Evolutionary conservation across 2,113 vertebrate species (phyloP).

Genomic region (Circaetus cinerascens): DNA sequence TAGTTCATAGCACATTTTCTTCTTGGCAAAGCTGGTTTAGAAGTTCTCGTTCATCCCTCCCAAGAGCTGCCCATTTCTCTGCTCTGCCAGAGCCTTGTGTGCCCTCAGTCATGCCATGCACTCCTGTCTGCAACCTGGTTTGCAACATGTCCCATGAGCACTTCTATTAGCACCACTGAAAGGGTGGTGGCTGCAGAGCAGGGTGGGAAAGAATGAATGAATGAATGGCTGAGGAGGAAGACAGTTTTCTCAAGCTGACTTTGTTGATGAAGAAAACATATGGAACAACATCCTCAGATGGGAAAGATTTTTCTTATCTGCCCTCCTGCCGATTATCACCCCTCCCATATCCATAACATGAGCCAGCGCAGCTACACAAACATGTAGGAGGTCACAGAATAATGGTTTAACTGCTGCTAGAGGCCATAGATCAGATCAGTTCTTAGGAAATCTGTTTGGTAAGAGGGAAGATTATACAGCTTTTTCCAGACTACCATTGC

Average conservation of each 20-base stretch:
- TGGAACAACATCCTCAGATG: neutral
- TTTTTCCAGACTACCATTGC: neutral
- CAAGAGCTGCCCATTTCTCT: neutral
- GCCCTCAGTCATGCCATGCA: neutral
- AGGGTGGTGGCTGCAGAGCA: neutral
- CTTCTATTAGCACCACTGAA: neutral
- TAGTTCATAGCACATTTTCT: neutral
- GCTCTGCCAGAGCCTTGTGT: fast-evolving
- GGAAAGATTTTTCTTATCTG: constrained; percentile 16
- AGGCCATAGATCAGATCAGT: neutral
- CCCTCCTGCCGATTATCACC: neutral
- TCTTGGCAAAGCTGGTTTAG: neutral
- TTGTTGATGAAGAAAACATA: neutral
- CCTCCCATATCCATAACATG: neutral
- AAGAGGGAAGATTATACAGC: neutral
- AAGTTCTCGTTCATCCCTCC: neutral
- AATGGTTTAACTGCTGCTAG: neutral
- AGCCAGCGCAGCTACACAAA: constrained; percentile 24
- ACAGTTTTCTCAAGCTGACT: neutral
- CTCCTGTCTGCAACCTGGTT: neutral
- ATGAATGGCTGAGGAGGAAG: neutral
- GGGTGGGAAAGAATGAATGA: neutral
- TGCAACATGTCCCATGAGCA: neutral
- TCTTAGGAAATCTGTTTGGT: constrained; percentile 3
- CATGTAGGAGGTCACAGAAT: neutral